These are phyloP conservation scores for Coccyzus lansbergi DNA, from an alignment of 2,797 vertebrate genomes.

Conservation along the genomic window DNA sequence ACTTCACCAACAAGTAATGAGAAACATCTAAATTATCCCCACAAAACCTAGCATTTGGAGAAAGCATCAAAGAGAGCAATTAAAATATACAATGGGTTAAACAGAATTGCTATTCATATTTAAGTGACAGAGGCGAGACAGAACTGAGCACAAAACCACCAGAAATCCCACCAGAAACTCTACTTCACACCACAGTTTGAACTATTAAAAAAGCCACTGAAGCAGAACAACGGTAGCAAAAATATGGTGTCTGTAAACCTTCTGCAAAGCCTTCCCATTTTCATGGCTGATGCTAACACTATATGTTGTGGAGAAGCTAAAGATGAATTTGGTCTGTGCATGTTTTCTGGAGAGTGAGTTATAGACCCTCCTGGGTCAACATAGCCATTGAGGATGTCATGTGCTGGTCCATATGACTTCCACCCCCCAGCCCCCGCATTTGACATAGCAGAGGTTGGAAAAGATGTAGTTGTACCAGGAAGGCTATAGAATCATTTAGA, in stretches of 20 bases:
- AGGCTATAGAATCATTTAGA: background rate
- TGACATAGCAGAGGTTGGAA: background rate
- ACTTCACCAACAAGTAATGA: background rate
- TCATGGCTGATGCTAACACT: rapidly evolving
- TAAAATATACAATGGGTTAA: constrained; percentile 39
- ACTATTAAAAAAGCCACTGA: constrained; percentile 52
- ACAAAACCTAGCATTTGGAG: background rate
- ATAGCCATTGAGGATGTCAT: too few species aligned
- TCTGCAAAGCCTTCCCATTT: background rate
- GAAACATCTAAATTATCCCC: background rate
- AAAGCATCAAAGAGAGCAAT: background rate
- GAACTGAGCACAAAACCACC: constrained; percentile 54
- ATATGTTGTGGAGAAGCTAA: background rate
- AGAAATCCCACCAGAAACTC: constrained; percentile 63
- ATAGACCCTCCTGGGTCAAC: background rate
- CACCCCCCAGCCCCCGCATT: background rate
- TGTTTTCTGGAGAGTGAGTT: background rate
- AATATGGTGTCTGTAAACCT: background rate
- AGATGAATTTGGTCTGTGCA: background rate
- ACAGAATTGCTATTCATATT: constrained; percentile 24
- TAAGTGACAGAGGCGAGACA: constrained; percentile 36
- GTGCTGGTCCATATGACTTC: background rate
- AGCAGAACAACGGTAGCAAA: constrained; percentile 8
- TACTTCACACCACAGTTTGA: constrained; percentile 41
- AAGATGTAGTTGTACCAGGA: background rate